phyloP scores from a whole-genome alignment of 2,113 vertebrate species.

The Rhabdornis inornatus region DNA sequence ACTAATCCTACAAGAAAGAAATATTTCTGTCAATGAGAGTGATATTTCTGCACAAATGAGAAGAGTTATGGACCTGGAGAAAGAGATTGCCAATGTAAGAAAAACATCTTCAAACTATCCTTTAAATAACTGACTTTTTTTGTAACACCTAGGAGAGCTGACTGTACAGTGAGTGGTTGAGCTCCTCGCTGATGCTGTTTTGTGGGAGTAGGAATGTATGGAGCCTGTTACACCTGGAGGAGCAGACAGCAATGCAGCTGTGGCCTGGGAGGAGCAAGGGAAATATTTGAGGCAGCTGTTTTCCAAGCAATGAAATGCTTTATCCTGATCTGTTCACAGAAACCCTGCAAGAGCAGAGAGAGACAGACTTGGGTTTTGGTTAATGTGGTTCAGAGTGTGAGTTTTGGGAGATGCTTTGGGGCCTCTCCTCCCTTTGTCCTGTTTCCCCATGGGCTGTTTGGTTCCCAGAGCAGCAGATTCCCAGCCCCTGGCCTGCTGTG shows the following conservation, averaged over 20 bases:
- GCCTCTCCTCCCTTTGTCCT: not conserved
- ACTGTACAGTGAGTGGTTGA: not conserved
- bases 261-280: not conserved
- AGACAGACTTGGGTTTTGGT: not conserved
- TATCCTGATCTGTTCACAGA: not conserved
- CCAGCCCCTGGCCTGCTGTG: not conserved
- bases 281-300: not conserved
- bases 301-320: not conserved
- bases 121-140: not conserved
- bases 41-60: conserved; percentile 77
- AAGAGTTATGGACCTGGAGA: conserved; percentile 86
- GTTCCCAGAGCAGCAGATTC: not conserved
- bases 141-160: not conserved
- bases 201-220: not conserved
- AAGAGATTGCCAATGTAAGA: conserved; percentile 91
- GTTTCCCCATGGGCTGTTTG: not conserved
- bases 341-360: not conserved
- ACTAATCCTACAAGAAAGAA: conserved; percentile 83
- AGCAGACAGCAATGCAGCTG: not conserved
- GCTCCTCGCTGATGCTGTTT: not conserved
- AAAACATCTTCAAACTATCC: not conserved
- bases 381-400: not conserved
- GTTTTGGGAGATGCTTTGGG: not conserved
- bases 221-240: not conserved
- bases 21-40: conserved; percentile 67